Percentiles rank a stretch among this genome's conserved stretches.
These are phyloP conservation scores for Morone chrysops DNA, from an alignment of 2,113 vertebrate species.

Conservation along the genomic window DNA sequence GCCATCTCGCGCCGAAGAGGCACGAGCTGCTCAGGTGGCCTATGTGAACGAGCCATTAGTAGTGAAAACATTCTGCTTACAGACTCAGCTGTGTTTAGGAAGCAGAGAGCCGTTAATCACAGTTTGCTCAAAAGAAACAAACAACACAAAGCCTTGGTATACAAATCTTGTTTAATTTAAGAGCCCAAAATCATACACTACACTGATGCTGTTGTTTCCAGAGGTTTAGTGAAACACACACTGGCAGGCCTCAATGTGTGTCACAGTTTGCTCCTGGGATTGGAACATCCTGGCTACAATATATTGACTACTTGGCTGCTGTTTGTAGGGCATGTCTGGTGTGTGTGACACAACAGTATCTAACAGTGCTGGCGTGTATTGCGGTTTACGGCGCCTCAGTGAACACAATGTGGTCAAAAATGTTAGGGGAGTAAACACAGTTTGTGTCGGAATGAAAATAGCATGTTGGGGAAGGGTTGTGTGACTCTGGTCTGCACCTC, in stretches of 20 bases:
- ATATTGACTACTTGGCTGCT: not conserved
- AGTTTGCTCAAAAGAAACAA: not conserved
- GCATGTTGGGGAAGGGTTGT: not conserved
- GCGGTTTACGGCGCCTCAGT: not conserved
- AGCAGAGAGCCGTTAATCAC: conserved; percentile 6
- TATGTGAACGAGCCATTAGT: too few relatives aligned
- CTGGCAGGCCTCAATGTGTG: too few relatives aligned
- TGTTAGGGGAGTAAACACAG: not conserved
- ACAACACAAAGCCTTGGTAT: not conserved
- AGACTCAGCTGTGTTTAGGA: not conserved
- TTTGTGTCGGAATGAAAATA: not conserved
- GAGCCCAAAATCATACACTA: not conserved
- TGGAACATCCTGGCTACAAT: not conserved
- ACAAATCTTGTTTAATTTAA: not conserved
- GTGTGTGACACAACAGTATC: not conserved
- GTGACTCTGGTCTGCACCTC: not conserved
- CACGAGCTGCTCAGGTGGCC: too few relatives aligned
- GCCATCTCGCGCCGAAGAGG: too few relatives aligned
- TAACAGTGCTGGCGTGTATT: not conserved
- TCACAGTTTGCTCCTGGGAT: not conserved
- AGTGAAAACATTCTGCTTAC: not conserved
- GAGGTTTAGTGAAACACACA: not conserved
- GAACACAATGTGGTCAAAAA: not conserved
- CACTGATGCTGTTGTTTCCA: not conserved
- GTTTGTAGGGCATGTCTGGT: not conserved